Evolutionary conservation across 2,113 vertebrate genomes (phyloP).

Genomic region (Trinectes maculatus): DNA sequence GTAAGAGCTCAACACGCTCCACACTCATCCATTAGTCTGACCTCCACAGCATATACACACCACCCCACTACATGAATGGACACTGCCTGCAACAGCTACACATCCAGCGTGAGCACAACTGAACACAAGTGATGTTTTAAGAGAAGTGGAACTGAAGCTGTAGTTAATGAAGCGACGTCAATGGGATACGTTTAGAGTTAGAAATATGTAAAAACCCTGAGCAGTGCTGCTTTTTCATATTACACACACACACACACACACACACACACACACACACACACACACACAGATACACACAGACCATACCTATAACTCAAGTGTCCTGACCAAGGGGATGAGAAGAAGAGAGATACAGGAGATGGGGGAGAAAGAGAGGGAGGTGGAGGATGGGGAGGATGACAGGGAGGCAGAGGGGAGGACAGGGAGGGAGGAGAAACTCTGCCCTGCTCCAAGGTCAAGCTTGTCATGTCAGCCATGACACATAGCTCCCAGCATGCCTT

Average conservation of each 20-base stretch:
- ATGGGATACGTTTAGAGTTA: background rate
- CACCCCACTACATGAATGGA: no score
- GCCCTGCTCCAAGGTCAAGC: conserved; percentile 80
- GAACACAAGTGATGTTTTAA: no score
- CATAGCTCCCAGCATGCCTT: conserved; percentile 78
- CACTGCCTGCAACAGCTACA: no score
- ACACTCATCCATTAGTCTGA: no score
- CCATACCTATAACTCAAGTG: conserved; percentile 34
- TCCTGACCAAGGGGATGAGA: conserved; percentile 9
- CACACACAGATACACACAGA: background rate
- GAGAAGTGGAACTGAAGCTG: no score
- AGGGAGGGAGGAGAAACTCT: conserved; percentile 41
- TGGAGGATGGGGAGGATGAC: conserved; percentile 15
- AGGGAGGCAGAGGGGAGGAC: background rate
- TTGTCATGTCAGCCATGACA: conserved; percentile 81
- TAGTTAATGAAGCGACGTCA: background rate
- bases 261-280: background rate
- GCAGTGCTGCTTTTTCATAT: background rate
- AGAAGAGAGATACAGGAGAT: conserved; percentile 17
- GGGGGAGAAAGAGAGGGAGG: background rate
- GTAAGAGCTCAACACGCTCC: background rate
- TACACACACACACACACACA: background rate
- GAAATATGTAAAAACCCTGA: no score
- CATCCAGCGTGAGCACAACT: no score
- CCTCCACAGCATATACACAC: no score